Percentiles rank a stretch among this genome's conserved stretches.
Evolutionary conservation across 1,140 invertebrate species (phyloP).

Genomic region (Bombus difficillimus): DNA sequence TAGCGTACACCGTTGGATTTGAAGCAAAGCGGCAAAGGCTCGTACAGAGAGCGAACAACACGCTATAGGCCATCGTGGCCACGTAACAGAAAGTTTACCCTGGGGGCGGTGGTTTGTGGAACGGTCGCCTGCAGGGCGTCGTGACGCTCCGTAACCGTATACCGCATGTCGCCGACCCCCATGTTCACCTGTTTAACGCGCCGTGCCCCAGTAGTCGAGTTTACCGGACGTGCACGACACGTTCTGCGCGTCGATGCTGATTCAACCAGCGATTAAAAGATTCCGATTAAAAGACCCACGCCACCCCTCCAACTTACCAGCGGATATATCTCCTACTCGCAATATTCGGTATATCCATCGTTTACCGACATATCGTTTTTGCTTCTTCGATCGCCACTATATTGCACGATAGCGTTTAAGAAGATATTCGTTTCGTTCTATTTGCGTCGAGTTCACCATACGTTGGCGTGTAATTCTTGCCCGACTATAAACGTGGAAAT

Average conservation of each 20-base stretch:
- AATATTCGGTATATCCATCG: too few species aligned
- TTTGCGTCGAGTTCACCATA: neutral
- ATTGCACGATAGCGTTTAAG: too few species aligned
- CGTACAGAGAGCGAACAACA: neutral
- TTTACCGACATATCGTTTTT: too few species aligned
- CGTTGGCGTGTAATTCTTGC: neutral
- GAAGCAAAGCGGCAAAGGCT: constrained; percentile 4
- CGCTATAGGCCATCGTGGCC: constrained; percentile 31
- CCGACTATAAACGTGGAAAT: neutral
- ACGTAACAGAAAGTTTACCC: constrained; percentile 51
- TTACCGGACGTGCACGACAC: constrained; percentile 47
- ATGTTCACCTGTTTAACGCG: constrained; percentile 31
- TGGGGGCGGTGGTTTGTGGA: constrained; percentile 42
- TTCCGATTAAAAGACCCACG: constrained; percentile 8
- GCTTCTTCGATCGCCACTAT: too few species aligned
- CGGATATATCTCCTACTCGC: too few species aligned
- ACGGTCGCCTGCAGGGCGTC: constrained; percentile 34
- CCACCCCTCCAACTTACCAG: too few species aligned
- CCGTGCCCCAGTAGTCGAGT: constrained; percentile 60
- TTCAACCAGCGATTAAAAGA: neutral
- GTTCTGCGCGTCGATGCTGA: constrained; percentile 40
- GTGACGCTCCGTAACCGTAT: constrained; percentile 21
- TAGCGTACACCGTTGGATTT: constrained; percentile 35
- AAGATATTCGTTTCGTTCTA: neutral
- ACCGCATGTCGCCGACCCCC: constrained; percentile 53